phyloP scores from a whole-genome alignment of 2,797 vertebrate species.

The Falco columbarius region DNA sequence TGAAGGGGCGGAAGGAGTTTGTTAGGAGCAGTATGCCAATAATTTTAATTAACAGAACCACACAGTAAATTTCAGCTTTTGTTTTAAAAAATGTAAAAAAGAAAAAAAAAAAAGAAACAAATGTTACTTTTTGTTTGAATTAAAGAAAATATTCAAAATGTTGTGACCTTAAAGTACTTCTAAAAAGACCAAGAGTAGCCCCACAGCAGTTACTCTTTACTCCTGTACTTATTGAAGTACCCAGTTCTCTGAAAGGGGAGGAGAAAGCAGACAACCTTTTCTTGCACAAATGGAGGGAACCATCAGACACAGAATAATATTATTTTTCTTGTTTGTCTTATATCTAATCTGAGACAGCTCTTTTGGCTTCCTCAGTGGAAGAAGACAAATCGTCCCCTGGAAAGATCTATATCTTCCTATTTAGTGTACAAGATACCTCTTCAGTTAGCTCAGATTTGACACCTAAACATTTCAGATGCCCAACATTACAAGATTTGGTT shows the following conservation, averaged over 20 bases:
- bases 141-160: not conserved
- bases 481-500: not conserved
- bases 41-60: not conserved
- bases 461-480: not conserved
- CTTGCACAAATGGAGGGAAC: not conserved
- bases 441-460: constrained; percentile 7
- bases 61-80: not conserved
- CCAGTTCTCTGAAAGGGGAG: not conserved
- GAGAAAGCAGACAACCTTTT: not conserved
- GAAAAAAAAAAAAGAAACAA: not conserved
- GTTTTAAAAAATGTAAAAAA: too few relatives aligned
- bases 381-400: not conserved
- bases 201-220: not conserved
- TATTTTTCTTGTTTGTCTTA: constrained; percentile 16
- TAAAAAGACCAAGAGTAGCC: not conserved
- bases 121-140: not conserved
- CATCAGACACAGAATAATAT: not conserved
- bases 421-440: not conserved
- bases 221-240: not conserved
- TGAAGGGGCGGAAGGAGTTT: not conserved
- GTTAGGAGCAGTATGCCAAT: not conserved
- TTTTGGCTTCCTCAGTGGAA: not conserved
- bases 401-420: not conserved
- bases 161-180: not conserved
- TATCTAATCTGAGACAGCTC: not conserved